Evolutionary conservation across 1,140 invertebrate species (phyloP), one percentile per base, ranked within the genome.

Genomic region (Drosophila novamexicana): DNA sequence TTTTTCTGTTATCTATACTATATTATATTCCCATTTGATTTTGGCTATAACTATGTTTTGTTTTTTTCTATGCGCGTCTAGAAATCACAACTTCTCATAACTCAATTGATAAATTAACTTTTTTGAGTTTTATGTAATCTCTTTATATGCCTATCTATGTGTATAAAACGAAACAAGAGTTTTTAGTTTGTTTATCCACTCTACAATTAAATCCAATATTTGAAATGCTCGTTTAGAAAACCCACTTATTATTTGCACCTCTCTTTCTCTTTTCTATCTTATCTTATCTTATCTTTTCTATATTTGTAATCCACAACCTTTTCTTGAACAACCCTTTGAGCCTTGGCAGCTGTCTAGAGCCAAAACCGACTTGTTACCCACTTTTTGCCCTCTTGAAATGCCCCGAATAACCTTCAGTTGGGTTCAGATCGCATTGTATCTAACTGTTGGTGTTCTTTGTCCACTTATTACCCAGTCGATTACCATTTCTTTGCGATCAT

Each of bases 171-270:
- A 64, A 45, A 45, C 47, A 52, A 54, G 40, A 36, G 40, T 59
- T 40, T 54, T 74, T 68, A 61, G 57, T 74, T 73, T 67, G 34
- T 53, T 49, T 54, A 62, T 50, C 47, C 49, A 45, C 49, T 59
- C 61, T 37, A 61, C 34, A 64, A 65, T 69, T 52, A 68, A 44
- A 39, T 65, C 53, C 62, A 40, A 56, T 36, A 40, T 22, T 36
- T 65, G 10, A 57, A 37, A 54, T 62, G 71, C 65, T 69, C 65
- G 65, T 68, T 62, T 74, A 74, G 65, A 68, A 47, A 10, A 44
- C 58, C 75, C 40, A 36, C 6, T 77, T 77, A 49, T 74, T 12
- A 74, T 77, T 77, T 77, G 71, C 75, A 77, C 59, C 58, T 62
- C 16, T 58, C 18, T 67, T 10, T 53, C 36, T 62, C 39, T 68